Evolutionary conservation across 2,888 invertebrate species (phyloP).

Genomic region (Eupithecia centaureata): DNA sequence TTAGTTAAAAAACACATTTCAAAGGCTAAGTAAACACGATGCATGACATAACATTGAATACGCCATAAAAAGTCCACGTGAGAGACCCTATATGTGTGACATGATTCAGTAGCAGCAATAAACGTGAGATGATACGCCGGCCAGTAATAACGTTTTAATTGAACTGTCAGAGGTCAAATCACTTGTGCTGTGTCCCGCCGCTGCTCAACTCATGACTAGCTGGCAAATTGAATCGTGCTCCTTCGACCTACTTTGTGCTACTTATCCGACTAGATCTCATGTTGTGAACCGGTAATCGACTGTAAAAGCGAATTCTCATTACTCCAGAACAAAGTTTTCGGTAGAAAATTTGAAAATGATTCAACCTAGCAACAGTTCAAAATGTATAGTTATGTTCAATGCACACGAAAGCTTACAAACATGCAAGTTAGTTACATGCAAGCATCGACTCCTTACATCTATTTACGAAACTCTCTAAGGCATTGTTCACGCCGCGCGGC

Average conservation of each 20-base stretch:
- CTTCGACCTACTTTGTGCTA: slow-evolving; percentile 11
- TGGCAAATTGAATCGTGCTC: slow-evolving; percentile 30
- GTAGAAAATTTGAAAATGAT: neutral
- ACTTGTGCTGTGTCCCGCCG: slow-evolving; percentile 66
- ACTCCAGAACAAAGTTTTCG: slow-evolving; percentile 3
- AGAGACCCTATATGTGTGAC: slow-evolving; percentile 12
- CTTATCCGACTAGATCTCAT: neutral
- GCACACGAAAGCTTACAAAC: slow-evolving; percentile 40
- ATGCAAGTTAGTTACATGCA: slow-evolving; percentile 39
- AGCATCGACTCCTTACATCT: slow-evolving; percentile 52
- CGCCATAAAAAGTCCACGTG: slow-evolving; percentile 4
- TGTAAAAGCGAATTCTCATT: neutral
- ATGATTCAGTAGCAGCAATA: slow-evolving; percentile 39
- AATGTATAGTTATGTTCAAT: slow-evolving; percentile 11
- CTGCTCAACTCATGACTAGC: slow-evolving; percentile 28
- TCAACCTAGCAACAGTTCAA: slow-evolving; percentile 21
- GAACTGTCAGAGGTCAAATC: slow-evolving; percentile 81
- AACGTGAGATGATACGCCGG: slow-evolving; percentile 56
- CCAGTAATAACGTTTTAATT: slow-evolving; percentile 76
- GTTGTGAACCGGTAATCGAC: neutral
- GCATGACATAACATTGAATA: neutral
- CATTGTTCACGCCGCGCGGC: slow-evolving; percentile 67
- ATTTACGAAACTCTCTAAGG: slow-evolving; percentile 63
- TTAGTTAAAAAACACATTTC: slow-evolving; percentile 3
- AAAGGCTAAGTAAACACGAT: neutral